These are phyloP conservation scores for Brenthis hecate DNA, from an alignment of 2,888 invertebrate genomes.

Conservation along the genomic window DNA sequence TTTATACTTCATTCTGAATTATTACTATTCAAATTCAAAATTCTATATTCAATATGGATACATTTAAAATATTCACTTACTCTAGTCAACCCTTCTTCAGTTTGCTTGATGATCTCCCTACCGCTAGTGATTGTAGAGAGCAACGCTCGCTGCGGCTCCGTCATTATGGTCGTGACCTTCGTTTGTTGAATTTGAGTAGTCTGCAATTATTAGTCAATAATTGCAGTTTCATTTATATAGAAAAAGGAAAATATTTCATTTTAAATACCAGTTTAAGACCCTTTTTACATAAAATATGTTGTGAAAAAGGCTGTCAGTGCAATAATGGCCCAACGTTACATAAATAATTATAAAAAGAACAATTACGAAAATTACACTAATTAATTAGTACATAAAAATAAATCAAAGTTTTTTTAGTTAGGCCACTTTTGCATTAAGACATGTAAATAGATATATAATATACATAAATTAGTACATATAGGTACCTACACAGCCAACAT, in stretches of 20 bases:
- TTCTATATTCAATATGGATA: too few relatives aligned
- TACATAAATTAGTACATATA: slow-evolving; percentile 24
- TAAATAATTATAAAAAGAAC: too few relatives aligned
- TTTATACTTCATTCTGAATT: too few relatives aligned
- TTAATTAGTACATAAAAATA: too few relatives aligned
- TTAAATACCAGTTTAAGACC: too few relatives aligned
- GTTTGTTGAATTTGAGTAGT: slow-evolving; percentile 88
- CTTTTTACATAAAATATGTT: too few relatives aligned
- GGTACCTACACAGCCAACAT: slow-evolving; percentile 73
- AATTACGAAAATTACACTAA: too few relatives aligned
- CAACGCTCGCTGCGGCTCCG: slow-evolving; percentile 96
- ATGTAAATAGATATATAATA: slow-evolving; percentile 4
- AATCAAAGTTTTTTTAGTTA: too few relatives aligned
- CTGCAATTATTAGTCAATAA: slow-evolving; percentile 45
- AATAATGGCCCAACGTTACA: too few relatives aligned
- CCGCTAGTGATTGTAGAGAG: slow-evolving; percentile 95
- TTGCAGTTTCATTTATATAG: background rate
- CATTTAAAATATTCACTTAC: slow-evolving; percentile 47
- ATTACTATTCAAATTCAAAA: too few relatives aligned
- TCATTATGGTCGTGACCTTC: slow-evolving; percentile 91
- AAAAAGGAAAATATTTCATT: too few relatives aligned
- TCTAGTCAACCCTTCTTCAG: slow-evolving; percentile 89
- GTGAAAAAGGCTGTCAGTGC: too few relatives aligned
- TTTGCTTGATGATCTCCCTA: slow-evolving; percentile 92
- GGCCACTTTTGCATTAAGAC: background rate